A percentile compares a stretch with the other conserved stretches of the same genome.
phyloP scores from a whole-genome alignment of 2,888 invertebrate species.

The Gerosis bhagava region DNA sequence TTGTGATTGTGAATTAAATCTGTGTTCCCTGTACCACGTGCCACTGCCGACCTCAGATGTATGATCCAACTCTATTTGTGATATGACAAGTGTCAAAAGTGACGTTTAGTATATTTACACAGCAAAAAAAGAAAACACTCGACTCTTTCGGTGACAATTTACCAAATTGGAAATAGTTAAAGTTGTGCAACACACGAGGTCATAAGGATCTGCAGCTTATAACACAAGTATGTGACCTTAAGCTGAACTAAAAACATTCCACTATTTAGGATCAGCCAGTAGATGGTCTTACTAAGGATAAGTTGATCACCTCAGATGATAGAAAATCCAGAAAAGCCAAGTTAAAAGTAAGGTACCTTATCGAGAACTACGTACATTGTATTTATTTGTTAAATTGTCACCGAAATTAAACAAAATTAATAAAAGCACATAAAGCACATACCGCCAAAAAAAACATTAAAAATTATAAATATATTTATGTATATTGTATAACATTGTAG shows the following conservation, averaged over 20 bases:
- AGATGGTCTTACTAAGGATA: too few relatives aligned
- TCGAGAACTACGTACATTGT: too few relatives aligned
- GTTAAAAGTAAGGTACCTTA: too few relatives aligned
- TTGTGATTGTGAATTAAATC: slow-evolving; percentile 84
- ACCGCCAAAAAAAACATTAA: slow-evolving; percentile 38
- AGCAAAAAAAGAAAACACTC: slow-evolving; percentile 69
- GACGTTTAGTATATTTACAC: slow-evolving; percentile 77
- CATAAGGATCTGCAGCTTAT: too few relatives aligned
- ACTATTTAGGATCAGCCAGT: too few relatives aligned
- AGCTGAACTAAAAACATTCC: too few relatives aligned
- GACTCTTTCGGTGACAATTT: slow-evolving; percentile 20
- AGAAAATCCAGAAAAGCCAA: too few relatives aligned
- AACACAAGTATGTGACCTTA: too few relatives aligned
- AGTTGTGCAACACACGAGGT: background rate
- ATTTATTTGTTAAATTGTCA: too few relatives aligned
- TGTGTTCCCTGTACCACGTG: slow-evolving; percentile 85
- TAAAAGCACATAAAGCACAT: slow-evolving; percentile 63
- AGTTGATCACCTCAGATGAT: too few relatives aligned
- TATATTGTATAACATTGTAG: background rate
- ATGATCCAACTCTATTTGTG: slow-evolving; percentile 79
- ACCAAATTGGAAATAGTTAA: background rate
- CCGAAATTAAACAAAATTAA: slow-evolving; percentile 53
- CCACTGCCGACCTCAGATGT: slow-evolving; percentile 81
- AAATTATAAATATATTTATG: background rate
- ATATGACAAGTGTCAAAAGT: slow-evolving; percentile 70